Evolutionary conservation across 2,113 vertebrate species (phyloP).

Genomic region (Petroica traversi): DNA sequence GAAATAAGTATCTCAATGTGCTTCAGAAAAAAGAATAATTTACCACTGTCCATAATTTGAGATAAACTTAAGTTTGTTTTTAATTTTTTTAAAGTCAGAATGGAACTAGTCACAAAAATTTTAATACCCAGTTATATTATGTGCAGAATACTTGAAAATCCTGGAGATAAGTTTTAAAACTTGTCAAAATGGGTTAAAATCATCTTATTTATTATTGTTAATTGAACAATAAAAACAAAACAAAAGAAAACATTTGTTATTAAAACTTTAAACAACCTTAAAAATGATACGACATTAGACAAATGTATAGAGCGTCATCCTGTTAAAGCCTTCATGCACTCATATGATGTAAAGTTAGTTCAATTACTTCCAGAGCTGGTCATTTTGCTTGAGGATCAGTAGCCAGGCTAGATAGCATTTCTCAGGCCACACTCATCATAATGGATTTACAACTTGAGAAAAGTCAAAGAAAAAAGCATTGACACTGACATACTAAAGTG

Average conservation of each 20-base stretch:
- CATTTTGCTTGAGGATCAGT: not conserved
- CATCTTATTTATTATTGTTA: not conserved
- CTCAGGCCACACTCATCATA: not conserved
- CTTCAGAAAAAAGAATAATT: not conserved
- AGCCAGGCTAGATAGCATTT: not conserved
- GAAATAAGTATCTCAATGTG: not conserved
- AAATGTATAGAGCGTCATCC: not conserved
- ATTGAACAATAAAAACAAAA: not conserved
- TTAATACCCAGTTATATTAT: not conserved
- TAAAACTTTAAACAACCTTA: not conserved
- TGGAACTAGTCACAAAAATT: not conserved
- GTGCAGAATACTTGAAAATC: not conserved
- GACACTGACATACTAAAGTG: fast-evolving
- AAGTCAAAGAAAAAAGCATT: not conserved
- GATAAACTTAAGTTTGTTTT: not conserved
- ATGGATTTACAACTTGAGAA: not conserved
- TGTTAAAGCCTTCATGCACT: not conserved
- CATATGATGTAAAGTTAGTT: not conserved
- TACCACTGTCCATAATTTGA: not conserved
- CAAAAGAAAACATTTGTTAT: not conserved
- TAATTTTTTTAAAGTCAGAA: not conserved
- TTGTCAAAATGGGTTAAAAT: not conserved
- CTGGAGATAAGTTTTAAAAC: not conserved
- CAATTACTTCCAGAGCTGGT: not conserved
- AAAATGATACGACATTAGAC: not conserved